These are phyloP conservation scores for Schizopygopsis pylzovi DNA, from an alignment of 2,797 vertebrate genomes.

Conservation along the genomic window DNA sequence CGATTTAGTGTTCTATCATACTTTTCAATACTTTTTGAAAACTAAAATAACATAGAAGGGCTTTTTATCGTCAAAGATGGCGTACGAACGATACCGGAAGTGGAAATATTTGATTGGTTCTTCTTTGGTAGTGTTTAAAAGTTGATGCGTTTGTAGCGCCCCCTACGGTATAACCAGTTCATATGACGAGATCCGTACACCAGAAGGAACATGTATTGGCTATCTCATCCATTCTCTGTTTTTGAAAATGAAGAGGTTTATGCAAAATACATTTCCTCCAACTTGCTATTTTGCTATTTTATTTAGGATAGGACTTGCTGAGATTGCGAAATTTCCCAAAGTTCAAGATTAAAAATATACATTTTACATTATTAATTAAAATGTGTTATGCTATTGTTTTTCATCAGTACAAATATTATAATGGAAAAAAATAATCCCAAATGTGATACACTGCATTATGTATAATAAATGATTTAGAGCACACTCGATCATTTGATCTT, in stretches of 20 bases:
- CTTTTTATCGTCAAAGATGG: conserved; percentile 42
- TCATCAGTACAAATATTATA: background rate
- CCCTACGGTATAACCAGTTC: background rate
- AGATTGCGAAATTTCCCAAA: background rate
- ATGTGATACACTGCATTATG: background rate
- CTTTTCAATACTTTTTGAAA: conserved; percentile 47
- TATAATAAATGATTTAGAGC: background rate
- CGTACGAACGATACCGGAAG: conserved; percentile 43
- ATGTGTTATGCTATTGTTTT: background rate
- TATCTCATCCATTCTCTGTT: background rate
- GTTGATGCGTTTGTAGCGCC: background rate
- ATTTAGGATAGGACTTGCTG: background rate
- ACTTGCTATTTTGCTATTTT: too few relatives aligned
- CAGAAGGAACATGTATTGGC: background rate
- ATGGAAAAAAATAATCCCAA: background rate
- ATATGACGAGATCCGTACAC: background rate
- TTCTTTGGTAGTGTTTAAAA: conserved; percentile 34
- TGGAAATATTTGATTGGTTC: conserved; percentile 41
- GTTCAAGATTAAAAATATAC: background rate
- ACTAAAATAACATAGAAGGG: conserved; percentile 37
- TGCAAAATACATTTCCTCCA: background rate
- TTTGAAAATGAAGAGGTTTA: background rate
- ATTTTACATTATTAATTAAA: background rate
- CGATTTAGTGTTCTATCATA: conserved; percentile 42
- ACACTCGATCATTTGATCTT: background rate